Evolutionary conservation across 23 tunicate species (phyloP).

Genomic region (Trididemnum nubilum): DNA sequence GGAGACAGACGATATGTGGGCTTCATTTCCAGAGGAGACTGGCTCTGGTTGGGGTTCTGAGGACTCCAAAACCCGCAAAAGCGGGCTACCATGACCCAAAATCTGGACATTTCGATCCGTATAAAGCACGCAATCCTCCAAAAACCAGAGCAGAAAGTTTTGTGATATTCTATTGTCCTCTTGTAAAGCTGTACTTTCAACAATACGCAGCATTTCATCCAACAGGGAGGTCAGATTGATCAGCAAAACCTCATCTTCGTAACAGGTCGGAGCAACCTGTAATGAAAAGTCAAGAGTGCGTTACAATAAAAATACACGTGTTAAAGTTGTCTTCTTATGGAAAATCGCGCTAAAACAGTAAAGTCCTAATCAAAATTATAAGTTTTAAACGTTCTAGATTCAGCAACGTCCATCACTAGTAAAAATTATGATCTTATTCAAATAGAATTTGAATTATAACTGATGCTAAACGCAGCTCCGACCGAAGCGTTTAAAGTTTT

Average conservation of each 20-base stretch:
- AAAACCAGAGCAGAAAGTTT: constrained; percentile 34
- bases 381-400: too few species aligned
- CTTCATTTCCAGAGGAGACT: background rate
- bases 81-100: constrained; percentile 48
- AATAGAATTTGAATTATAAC: too few species aligned
- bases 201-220: constrained; percentile 44
- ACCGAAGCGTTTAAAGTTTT: too few species aligned
- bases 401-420: too few species aligned
- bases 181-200: constrained; percentile 21
- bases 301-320: too few species aligned
- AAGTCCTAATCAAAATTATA: background rate
- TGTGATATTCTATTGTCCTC: background rate
- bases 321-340: background rate
- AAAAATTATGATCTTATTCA: too few species aligned
- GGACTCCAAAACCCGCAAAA: constrained; percentile 54
- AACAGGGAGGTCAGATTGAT: constrained; percentile 42
- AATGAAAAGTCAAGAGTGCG: too few species aligned
- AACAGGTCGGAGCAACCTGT: constrained; percentile 66
- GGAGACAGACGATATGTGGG: constrained; percentile 40
- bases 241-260: constrained; percentile 75
- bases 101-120: constrained; percentile 9
- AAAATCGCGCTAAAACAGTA: background rate
- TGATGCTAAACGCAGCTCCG: too few species aligned
- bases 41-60: constrained; percentile 65
- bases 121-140: constrained; percentile 31